Percentiles rank a stretch among this genome's conserved stretches.
Conservation (phyloP, 2,113 vertebrate species). For the Ailuropoda melanoleuca region DNA sequence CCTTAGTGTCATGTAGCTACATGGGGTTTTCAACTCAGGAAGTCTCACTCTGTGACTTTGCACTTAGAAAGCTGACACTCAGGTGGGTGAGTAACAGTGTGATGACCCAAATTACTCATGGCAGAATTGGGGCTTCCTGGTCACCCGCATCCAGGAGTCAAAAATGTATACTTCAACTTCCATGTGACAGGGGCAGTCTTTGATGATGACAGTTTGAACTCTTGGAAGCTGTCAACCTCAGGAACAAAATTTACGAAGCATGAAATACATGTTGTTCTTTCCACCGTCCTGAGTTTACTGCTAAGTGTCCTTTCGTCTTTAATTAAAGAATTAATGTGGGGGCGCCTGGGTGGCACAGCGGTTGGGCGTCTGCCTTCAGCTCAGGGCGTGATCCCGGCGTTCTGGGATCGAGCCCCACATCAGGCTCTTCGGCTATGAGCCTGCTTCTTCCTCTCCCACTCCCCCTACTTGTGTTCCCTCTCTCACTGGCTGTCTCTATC, state of each 20-base stretch:
- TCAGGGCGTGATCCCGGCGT: too few relatives aligned
- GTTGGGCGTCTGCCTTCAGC: too few relatives aligned
- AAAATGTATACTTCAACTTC: neutral
- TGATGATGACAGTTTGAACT: neutral
- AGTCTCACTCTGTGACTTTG: neutral
- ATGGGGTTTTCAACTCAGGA: neutral
- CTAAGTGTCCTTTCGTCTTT: neutral
- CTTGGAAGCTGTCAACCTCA: neutral
- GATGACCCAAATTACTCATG: neutral
- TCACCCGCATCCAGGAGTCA: neutral
- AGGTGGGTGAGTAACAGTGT: neutral
- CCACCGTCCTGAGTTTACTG: neutral
- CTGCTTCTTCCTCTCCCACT: too few relatives aligned
- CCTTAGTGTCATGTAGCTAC: neutral
- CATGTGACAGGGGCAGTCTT: neutral
- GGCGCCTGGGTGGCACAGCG: too few relatives aligned
- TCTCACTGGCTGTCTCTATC: too few relatives aligned
- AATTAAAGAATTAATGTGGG: conserved; percentile 37
- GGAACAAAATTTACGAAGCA: conserved; percentile 9
- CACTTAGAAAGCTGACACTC: neutral
- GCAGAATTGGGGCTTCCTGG: neutral
- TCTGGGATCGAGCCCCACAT: too few relatives aligned
- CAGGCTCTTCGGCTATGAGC: too few relatives aligned
- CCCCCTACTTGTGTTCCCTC: too few relatives aligned
- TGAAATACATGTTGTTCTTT: neutral